Base-by-base conservation (phyloP, 2,888 invertebrate species). In the Lamellibrachia satsuma region DNA sequence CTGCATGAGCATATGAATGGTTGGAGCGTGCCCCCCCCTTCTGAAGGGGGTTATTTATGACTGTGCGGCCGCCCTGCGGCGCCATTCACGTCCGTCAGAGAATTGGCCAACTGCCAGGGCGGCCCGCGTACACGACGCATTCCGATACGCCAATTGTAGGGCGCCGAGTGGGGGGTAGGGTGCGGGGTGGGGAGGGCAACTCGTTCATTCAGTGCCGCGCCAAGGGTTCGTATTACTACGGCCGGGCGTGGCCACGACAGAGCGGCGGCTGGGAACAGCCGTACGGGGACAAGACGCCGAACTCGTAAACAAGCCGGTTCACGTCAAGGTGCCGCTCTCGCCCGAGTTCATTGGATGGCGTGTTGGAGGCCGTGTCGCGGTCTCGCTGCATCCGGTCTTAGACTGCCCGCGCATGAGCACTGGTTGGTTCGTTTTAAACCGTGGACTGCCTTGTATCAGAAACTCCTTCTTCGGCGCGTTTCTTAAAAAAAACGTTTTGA, bases 131-230 rank as follows among this genome's bases (percentile, higher is more conserved):
- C 15, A 22, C 22, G 75, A 11, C 15, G 75, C 75, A 75, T 75
- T 75, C 75, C 75, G 75, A 75, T 75, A 75, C 75, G 75, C 75
- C 75, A 75, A 75, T 75, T 75, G 75, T 75, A 75, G 75, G 75
- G 22, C 22, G 75, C 22, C 75, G 22, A n/a, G 75, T 3, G 4
- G 3, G 15, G 75, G 75, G 22, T 11, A 9, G 11, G 60, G 15
- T 9, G 22, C 22, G 75, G 9, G 55, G 55, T 9, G 55, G 9
- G 55, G 7, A 55, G 55, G 55, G 55, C 9, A n/a, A n/a, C 75
- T 75, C 75, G 75, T 75, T 75, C 75, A 75, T 75, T 75, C 75
- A 75, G 75, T 15, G n/a, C 15, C 75, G 75, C 75, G 22, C 75
- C 4, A 6, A 22, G 75, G 75, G 75, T n/a, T 75, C 75, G 22